Evolutionary conservation across 2,113 vertebrate genomes (phyloP).

Genomic region (Microcebus tavaratra): DNA sequence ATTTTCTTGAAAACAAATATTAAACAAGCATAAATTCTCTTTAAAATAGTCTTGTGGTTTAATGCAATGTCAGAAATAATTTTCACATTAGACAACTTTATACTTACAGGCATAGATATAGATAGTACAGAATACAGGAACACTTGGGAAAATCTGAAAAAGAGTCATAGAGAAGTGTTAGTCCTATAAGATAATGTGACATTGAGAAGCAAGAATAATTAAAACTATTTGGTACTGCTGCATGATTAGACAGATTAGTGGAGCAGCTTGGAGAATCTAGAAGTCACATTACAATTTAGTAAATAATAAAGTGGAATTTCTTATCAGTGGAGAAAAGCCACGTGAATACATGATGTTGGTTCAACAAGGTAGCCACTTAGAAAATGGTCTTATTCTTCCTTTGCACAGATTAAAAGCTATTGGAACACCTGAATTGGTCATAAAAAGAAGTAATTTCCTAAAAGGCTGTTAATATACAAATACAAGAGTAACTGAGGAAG

Average conservation of each 20-base stretch:
- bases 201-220: neutral
- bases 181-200: neutral
- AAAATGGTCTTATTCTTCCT: neutral
- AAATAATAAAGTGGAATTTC: neutral
- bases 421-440: neutral
- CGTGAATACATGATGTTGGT: neutral
- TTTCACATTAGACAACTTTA: neutral
- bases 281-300: neutral
- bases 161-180: neutral
- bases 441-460: neutral
- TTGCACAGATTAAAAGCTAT: neutral
- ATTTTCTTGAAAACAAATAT: neutral
- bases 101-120: neutral
- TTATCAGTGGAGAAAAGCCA: neutral
- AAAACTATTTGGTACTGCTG: neutral
- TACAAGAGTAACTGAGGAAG: neutral
- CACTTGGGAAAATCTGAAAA: neutral
- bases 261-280: neutral
- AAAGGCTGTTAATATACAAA: neutral
- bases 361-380: neutral
- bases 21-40: neutral
- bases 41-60: neutral
- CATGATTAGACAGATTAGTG: neutral
- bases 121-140: neutral
- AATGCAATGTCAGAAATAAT: neutral